These are phyloP conservation scores for Trichopria drosophilae DNA, from an alignment of 2,888 invertebrate genomes.

Conservation along the genomic window DNA sequence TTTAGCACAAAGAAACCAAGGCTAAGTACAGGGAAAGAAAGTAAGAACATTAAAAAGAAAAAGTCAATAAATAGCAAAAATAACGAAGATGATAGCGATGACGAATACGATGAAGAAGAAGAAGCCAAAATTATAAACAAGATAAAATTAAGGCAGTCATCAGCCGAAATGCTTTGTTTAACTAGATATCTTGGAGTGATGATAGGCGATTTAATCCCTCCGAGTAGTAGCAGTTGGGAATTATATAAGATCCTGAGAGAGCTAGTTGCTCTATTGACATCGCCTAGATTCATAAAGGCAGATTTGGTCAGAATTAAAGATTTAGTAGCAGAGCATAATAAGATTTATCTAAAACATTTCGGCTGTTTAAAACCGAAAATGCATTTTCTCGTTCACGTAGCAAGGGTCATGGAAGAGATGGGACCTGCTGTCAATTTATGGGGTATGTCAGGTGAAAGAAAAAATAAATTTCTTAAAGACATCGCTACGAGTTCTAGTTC, in stretches of 20 bases:
- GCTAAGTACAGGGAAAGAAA: too few species aligned
- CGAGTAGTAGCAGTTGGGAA: slow-evolving; percentile 23
- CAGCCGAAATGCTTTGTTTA: slow-evolving; percentile 26
- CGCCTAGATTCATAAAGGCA: slow-evolving; percentile 16
- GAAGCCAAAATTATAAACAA: too few species aligned
- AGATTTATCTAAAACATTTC: slow-evolving; percentile 16
- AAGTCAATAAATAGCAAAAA: too few species aligned
- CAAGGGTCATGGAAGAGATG: slow-evolving; percentile 1
- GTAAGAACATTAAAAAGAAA: too few species aligned
- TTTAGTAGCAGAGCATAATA: slow-evolving; percentile 17
- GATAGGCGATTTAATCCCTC: slow-evolving; percentile 17
- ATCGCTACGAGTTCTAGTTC: too few species aligned
- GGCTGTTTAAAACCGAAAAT: slow-evolving; percentile 26
- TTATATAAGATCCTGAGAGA: slow-evolving; percentile 18
- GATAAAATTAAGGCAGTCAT: slow-evolving; percentile 26
- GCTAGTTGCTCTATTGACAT: slow-evolving; percentile 21
- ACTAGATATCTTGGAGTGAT: slow-evolving; percentile 24
- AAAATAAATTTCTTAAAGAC: too few species aligned
- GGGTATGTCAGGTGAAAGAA: slow-evolving; percentile 12
- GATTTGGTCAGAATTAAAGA: slow-evolving; percentile 13
- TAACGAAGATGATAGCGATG: too few species aligned
- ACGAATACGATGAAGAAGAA: too few species aligned
- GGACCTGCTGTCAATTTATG: slow-evolving; percentile 27
- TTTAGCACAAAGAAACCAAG: slow-evolving; percentile 4
- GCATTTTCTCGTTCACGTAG: slow-evolving; percentile 22